Conservation (phyloP, 2,113 vertebrate genomes). For the Pomatostomus ruficeps region DNA sequence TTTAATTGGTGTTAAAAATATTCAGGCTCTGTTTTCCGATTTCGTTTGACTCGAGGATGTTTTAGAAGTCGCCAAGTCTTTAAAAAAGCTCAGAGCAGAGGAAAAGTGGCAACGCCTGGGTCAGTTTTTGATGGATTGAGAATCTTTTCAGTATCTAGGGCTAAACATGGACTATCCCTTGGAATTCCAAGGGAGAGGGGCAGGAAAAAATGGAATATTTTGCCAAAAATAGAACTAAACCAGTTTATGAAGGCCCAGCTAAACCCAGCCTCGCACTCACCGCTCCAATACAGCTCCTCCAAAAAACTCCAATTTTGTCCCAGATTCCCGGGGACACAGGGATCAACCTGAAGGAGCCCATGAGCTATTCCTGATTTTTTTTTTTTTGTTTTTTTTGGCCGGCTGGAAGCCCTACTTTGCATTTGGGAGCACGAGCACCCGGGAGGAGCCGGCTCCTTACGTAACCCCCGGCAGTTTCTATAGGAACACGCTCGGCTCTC, state of each 20-base stretch:
- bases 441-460: no score
- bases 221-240: background rate
- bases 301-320: background rate
- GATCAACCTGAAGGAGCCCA: background rate
- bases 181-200: background rate
- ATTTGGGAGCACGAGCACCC: background rate
- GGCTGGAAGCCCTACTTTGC: background rate
- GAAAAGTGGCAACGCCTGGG: background rate
- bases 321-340: background rate
- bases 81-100: background rate
- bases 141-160: background rate
- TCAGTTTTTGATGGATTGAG: background rate
- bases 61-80: background rate
- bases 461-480: conserved; percentile 23
- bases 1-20: background rate
- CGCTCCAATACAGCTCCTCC: background rate
- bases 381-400: no score
- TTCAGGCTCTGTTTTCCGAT: background rate
- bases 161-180: no score
- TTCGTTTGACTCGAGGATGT: no score
- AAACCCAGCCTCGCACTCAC: background rate
- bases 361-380: background rate
- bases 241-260: background rate
- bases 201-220: accelerated
- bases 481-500: conserved; percentile 25